Base-by-base conservation (phyloP, 2,888 invertebrate genomes). In the Tipula unca region DNA sequence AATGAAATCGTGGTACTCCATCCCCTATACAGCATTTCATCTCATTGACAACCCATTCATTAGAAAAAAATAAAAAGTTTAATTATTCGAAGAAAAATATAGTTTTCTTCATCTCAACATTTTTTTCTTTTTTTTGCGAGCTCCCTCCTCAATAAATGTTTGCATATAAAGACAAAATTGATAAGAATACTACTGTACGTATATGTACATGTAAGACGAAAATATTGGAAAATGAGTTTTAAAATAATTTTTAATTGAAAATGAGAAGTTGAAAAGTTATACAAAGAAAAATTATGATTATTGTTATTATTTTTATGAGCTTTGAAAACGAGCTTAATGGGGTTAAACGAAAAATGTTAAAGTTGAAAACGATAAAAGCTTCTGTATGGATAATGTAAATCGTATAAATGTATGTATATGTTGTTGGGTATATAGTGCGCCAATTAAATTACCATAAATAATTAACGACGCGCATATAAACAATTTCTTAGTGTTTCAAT, bases 171-270 rank as follows among this genome's bases (percentile, higher is more conserved):
- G 69, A 20, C 69, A 25, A 25, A 48, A 48, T n/a, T 20, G 69
- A 69, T 69, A 69, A 69, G 69, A 69, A 69, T 25, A 69, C 48
- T 14, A 39, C 10, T 39, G 10, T 10, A 17, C n/a, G 48, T 36
- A 25, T 69, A 25, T 3, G 69, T 69, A 25, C 25, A 25, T 25
- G 25, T 13, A 69, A 69, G 69, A 69, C 10, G 69, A 69, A 69
- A 69, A 69, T 69, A 69, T 69, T 69, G 69, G 69, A 69, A 69
- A 69, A 69, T 69, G 69, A 69, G 20, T 69, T 69, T 69, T 69
- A 69, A 25, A 69, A 69, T 69, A 69, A 69, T 69, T 69, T 69
- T 69, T 69, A 69, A 69, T 69, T 69, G 69, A 69, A 69, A 69
- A 69, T 69, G 69, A 69, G 14, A 69, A 69, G 69, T 69, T 25